These are phyloP conservation scores for Streblospio benedicti DNA, from an alignment of 1,140 invertebrate genomes.

Conservation along the genomic window DNA sequence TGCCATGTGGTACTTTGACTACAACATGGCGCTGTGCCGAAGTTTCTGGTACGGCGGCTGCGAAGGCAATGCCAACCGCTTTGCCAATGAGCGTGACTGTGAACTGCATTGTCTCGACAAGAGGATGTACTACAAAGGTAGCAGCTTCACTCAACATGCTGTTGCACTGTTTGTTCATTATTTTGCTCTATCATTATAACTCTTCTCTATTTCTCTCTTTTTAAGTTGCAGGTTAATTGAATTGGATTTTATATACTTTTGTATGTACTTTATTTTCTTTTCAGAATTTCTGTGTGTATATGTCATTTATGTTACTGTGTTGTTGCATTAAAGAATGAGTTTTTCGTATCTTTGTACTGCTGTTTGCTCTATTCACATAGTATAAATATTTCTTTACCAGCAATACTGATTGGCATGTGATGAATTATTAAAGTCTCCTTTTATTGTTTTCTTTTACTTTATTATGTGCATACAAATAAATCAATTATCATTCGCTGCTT, in stretches of 20 bases:
- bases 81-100: conserved; percentile 76
- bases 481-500: too few relatives aligned
- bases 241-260: neutral
- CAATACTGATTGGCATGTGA: too few relatives aligned
- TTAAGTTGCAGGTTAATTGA: neutral
- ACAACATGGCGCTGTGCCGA: conserved; percentile 65
- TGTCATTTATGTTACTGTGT: neutral
- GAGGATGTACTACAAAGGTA: neutral
- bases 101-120: conserved; percentile 41
- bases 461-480: too few relatives aligned
- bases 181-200: too few relatives aligned
- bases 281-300: neutral
- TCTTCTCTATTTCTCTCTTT: neutral
- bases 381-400: too few relatives aligned
- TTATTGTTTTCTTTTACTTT: too few relatives aligned
- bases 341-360: too few relatives aligned
- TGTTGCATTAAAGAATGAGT: too few relatives aligned
- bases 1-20: conserved; percentile 71
- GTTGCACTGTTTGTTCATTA: too few relatives aligned
- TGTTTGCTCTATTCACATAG: too few relatives aligned
- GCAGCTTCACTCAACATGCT: neutral
- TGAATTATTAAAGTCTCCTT: too few relatives aligned
- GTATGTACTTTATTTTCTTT: neutral
- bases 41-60: conserved; percentile 93
- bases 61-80: conserved; percentile 63